Evolutionary conservation across 2,113 vertebrate species (phyloP).

Genomic region (Cyanoderma ruficeps): DNA sequence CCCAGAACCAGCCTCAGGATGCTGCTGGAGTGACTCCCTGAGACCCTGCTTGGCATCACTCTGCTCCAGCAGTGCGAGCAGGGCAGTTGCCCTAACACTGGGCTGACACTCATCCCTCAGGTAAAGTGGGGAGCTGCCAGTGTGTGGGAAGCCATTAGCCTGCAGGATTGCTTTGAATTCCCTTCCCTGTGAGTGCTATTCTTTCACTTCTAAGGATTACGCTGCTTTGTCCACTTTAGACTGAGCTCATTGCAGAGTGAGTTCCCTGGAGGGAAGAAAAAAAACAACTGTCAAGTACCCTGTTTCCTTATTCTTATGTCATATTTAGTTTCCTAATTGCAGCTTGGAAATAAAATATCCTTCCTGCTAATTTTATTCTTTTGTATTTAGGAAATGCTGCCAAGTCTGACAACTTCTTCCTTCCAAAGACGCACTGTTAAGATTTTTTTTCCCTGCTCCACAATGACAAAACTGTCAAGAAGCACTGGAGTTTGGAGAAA

Average conservation of each 20-base stretch:
- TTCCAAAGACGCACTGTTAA: background rate
- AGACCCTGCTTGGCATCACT: background rate
- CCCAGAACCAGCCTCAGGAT: background rate
- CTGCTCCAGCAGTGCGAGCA: fast-evolving
- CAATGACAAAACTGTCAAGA: constrained; percentile 38
- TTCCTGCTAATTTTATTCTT: constrained; percentile 57
- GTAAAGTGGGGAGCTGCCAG: background rate
- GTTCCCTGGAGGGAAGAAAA: background rate
- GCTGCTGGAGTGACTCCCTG: background rate
- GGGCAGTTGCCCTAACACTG: background rate
- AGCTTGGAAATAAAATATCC: constrained; percentile 39
- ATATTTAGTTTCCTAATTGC: constrained; percentile 27
- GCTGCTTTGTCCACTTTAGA: background rate
- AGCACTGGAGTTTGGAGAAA: constrained; percentile 28
- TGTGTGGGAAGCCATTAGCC: background rate
- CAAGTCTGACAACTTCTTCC: constrained; percentile 26
- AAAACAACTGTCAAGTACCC: background rate
- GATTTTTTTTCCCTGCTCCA: background rate
- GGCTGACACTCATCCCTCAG: background rate
- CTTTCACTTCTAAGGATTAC: background rate
- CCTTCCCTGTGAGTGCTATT: background rate
- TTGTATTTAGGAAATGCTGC: constrained; percentile 43
- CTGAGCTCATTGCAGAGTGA: background rate
- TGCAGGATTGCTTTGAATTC: background rate
- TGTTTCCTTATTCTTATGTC: constrained; percentile 11